Conservation (phyloP, 2,888 invertebrate genomes). For the Therioaphis trifolii region DNA sequence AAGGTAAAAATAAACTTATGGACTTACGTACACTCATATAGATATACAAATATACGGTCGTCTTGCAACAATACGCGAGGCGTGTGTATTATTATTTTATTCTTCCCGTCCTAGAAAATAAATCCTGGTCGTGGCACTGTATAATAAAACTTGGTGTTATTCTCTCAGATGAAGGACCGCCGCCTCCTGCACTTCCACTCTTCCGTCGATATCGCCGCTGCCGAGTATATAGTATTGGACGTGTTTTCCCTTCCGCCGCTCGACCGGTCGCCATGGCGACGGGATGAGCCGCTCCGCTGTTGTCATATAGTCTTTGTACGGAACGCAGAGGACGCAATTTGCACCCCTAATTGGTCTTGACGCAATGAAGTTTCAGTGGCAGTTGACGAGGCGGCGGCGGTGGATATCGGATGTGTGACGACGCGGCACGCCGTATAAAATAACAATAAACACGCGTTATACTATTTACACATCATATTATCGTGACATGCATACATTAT, state of each 20-base stretch:
- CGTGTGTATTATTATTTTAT: too few species aligned
- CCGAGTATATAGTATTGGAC: neutral
- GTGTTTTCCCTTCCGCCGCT: neutral
- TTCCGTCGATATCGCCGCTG: neutral
- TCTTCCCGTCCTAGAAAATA: too few species aligned
- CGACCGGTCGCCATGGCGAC: constrained; percentile 13
- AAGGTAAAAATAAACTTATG: too few species aligned
- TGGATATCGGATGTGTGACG: neutral
- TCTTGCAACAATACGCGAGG: too few species aligned
- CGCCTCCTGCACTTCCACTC: neutral
- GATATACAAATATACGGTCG: too few species aligned
- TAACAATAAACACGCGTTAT: neutral
- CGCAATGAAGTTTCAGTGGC: neutral
- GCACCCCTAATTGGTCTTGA: constrained; percentile 38
- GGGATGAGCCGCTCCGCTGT: neutral
- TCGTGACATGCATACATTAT: too few species aligned
- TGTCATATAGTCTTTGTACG: neutral
- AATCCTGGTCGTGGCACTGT: neutral
- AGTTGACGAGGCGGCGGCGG: neutral
- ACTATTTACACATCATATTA: neutral
- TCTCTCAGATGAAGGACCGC: neutral
- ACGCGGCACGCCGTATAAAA: neutral
- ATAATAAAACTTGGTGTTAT: neutral
- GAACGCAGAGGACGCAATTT: constrained; percentile 43
- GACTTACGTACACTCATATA: too few species aligned